Percentiles rank a stretch among this genome's conserved stretches.
These are phyloP conservation scores for Pteria penguin DNA, from an alignment of 2,888 invertebrate genomes.

Conservation along the genomic window DNA sequence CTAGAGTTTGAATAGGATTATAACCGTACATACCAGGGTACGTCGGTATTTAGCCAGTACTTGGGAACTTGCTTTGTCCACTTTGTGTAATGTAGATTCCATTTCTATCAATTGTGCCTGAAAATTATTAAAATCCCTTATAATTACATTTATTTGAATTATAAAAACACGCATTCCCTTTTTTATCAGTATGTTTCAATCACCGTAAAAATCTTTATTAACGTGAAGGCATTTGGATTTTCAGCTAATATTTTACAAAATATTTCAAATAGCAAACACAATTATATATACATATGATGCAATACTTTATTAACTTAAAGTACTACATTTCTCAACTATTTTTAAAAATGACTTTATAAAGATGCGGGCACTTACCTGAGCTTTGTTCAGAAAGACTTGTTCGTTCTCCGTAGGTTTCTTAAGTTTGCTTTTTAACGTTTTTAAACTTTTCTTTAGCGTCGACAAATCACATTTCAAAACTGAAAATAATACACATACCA, in stretches of 20 bases:
- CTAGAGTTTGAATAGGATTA: background rate
- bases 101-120: background rate
- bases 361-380: slow-evolving; percentile 52
- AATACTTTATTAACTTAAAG: no score
- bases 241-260: no score
- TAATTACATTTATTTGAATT: no score
- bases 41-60: background rate
- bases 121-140: background rate
- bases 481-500: no score
- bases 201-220: no score
- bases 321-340: no score
- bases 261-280: no score
- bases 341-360: no score
- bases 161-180: no score
- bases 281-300: no score
- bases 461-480: slow-evolving; percentile 64
- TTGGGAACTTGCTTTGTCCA: background rate
- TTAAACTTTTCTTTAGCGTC: slow-evolving; percentile 62
- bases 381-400: slow-evolving; percentile 60
- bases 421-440: slow-evolving; percentile 50
- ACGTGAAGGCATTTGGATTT: no score
- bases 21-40: background rate
- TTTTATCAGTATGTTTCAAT: no score
- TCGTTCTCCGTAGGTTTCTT: slow-evolving; percentile 48
- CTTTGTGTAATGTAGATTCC: background rate